These are phyloP conservation scores for Diadegma fenestrale DNA, from an alignment of 2,888 invertebrate species.

Conservation along the genomic window DNA sequence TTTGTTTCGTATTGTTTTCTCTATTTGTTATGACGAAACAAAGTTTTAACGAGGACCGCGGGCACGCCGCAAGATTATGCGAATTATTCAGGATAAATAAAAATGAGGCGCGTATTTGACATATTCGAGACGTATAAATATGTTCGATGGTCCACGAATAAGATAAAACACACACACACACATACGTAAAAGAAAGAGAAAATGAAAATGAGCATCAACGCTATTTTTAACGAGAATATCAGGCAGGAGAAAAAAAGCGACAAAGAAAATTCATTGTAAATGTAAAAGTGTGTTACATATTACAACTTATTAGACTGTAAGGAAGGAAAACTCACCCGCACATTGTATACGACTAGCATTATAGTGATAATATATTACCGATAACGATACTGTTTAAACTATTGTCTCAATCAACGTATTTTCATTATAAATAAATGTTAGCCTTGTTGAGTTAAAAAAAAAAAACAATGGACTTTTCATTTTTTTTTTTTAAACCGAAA, in stretches of 20 bases:
- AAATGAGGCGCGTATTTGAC: constrained; percentile 49
- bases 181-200: constrained; percentile 52
- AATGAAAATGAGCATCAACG: constrained; percentile 37
- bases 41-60: constrained; percentile 24
- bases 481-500: constrained; percentile 48
- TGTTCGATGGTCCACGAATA: constrained; percentile 57
- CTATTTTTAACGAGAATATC: constrained; percentile 60
- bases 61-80: constrained; percentile 1
- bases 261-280: constrained; percentile 62
- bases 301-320: constrained; percentile 77
- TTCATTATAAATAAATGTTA: constrained; percentile 85
- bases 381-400: constrained; percentile 85
- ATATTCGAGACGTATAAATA: constrained; percentile 48
- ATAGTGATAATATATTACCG: constrained; percentile 84
- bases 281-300: constrained; percentile 69
- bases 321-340: constrained; percentile 80
- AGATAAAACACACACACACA: constrained; percentile 46
- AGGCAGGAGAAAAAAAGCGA: constrained; percentile 64
- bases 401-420: constrained; percentile 85
- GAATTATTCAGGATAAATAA: constrained; percentile 59
- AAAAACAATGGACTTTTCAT: constrained; percentile 70
- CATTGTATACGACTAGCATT: constrained; percentile 85
- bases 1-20: constrained; percentile 82
- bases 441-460: constrained; percentile 84
- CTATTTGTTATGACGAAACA: constrained; percentile 78